These are phyloP conservation scores for Chrysina gloriosa DNA, from an alignment of 2,888 invertebrate species.

Conservation along the genomic window DNA sequence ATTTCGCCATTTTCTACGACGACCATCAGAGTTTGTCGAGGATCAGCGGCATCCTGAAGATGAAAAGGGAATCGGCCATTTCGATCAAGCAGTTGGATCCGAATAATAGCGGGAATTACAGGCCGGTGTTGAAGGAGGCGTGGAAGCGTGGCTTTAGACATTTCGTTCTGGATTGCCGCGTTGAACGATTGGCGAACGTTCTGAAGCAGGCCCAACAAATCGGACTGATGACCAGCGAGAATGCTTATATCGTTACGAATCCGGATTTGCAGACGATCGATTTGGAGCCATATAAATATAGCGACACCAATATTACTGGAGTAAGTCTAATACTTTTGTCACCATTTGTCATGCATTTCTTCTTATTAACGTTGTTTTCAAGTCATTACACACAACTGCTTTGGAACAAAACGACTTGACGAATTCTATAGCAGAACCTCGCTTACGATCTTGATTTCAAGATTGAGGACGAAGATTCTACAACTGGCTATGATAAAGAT, in stretches of 20 bases:
- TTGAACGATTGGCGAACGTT: constrained; percentile 65
- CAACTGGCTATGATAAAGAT: too few relatives aligned
- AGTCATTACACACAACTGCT: too few relatives aligned
- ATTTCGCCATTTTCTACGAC: constrained; percentile 87
- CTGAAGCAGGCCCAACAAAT: constrained; percentile 71
- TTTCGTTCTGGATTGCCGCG: constrained; percentile 68
- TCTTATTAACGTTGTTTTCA: too few relatives aligned
- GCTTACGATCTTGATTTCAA: too few relatives aligned
- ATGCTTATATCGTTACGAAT: constrained; percentile 70
- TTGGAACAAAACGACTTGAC: too few relatives aligned
- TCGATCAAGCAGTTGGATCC: constrained; percentile 29
- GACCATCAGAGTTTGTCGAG: constrained; percentile 69
- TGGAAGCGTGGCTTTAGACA: constrained; percentile 65
- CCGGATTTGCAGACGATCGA: constrained; percentile 72
- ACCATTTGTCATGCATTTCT: background rate
- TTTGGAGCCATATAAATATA: constrained; percentile 68
- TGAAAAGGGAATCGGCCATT: constrained; percentile 60
- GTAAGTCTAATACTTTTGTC: constrained; percentile 50
- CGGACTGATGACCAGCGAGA: constrained; percentile 70
- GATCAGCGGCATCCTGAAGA: constrained; percentile 68
- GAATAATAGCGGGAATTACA: constrained; percentile 43
- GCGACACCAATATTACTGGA: constrained; percentile 73
- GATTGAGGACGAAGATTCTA: too few relatives aligned
- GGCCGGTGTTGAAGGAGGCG: constrained; percentile 64
- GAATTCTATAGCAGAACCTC: too few relatives aligned